Evolutionary conservation across 2,888 invertebrate species (phyloP).

Genomic region (Allolobophora icterica): DNA sequence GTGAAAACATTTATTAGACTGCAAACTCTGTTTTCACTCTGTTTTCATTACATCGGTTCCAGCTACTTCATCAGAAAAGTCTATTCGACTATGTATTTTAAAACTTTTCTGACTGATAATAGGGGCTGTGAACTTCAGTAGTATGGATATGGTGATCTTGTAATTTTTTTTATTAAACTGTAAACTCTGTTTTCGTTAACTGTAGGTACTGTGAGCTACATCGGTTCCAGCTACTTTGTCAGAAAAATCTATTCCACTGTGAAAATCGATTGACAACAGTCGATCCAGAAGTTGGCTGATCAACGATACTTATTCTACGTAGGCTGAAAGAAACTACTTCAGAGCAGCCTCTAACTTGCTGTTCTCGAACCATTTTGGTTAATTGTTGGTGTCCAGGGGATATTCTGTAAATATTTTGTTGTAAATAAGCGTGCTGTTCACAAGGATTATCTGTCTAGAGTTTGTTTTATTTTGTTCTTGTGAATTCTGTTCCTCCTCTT

Average conservation of each 20-base stretch:
- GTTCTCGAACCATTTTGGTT: not conserved
- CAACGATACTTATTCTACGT: not conserved
- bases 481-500: not conserved
- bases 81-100: no score
- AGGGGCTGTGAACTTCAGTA: not conserved
- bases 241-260: slow-evolving; percentile 99
- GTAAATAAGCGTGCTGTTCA: not conserved
- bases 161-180: not conserved
- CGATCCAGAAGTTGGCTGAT: not conserved
- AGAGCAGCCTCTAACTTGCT: not conserved
- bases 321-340: not conserved
- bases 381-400: slow-evolving; percentile 14
- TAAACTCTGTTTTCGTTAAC: slow-evolving; percentile 37
- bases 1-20: no score
- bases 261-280: slow-evolving; percentile 82
- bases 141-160: not conserved
- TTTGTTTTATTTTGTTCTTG: not conserved
- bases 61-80: no score
- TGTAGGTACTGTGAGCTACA: slow-evolving; percentile 76
- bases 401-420: slow-evolving; percentile 20
- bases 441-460: not conserved
- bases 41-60: no score
- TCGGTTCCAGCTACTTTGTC: slow-evolving; percentile 95
- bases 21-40: no score
- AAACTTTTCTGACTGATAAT: not conserved